Evolutionary conservation across 92 coral and sea anemone genomes (phyloP), one percentile per base, ranked within the genome.

Genomic region (Bergia sp.): DNA sequence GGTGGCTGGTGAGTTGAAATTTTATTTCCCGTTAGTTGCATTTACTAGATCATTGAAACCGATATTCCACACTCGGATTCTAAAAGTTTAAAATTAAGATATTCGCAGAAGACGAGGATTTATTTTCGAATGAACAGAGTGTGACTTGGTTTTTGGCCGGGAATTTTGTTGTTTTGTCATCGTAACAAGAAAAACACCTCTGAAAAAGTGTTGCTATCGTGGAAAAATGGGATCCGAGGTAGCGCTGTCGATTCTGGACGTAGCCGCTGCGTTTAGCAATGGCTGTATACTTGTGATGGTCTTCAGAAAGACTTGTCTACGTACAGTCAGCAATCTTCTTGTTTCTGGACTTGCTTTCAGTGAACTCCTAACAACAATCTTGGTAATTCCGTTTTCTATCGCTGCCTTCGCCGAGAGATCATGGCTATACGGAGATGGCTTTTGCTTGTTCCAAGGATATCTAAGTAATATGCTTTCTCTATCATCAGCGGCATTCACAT

Each of bases 321-420:
- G 98, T 76, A 95, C 98, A 0, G 98, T 93, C 12, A 94, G 96
- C 72, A 95, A 95, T 64, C 84, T 95, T 1, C 89, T 95, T 18
- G 93, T 95, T 18, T 91, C 90, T 65, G 91, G 90, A 36, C 90
- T 95, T 67, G 93, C 96, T n/a, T 72, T 85, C 23, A 90, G 93
- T 10, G 96, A 95, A 77, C 92, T 95, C 13, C 64, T 94, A 10
- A 82, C 90, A 37, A 61, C 98, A 6, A 72, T 89, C 1, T 38
- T 92, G 3, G 93, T 94, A 18, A 82, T 94, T 18, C 98, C 98
- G 5, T 93, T 95, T 55, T 92, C 96, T 65, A 93, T 95, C 39
- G 90, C 86, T 12, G 92, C 96, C 7, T 93, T 94, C 91, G 80
- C 91, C 76, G 82, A 86, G 21, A 91, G 86, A 18, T 80, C 93